Conservation (phyloP, 2,797 vertebrate species). For the Chrysocyon brachyurus region DNA sequence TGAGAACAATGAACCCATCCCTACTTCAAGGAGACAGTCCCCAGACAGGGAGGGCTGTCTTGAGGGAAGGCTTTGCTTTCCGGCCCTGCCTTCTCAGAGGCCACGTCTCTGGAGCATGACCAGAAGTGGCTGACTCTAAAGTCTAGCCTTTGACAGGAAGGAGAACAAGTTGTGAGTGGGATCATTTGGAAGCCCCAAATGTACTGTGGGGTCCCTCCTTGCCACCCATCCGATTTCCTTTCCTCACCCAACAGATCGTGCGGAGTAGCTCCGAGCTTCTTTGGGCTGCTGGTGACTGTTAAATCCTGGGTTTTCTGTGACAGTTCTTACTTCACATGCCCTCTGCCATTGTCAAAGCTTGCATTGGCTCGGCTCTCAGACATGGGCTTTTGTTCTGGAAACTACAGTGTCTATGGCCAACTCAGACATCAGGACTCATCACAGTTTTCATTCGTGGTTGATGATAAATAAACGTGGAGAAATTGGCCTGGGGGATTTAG, state of each 20-base stretch:
- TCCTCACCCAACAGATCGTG: neutral
- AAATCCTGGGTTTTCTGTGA: neutral
- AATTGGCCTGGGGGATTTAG: slow-evolving; percentile 6
- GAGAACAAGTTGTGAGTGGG: neutral
- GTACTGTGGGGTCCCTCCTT: neutral
- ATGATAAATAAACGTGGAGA: slow-evolving; percentile 40
- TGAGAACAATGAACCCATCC: neutral
- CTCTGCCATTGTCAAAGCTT: neutral
- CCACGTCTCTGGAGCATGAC: neutral
- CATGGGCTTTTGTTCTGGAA: neutral
- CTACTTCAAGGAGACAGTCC: neutral
- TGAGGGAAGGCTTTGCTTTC: neutral
- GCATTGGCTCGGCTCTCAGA: neutral
- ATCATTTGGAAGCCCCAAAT: neutral
- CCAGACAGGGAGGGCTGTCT: neutral
- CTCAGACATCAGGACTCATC: neutral
- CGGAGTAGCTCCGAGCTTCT: neutral
- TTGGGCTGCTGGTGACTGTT: neutral
- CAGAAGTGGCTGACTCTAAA: neutral
- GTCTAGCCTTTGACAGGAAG: neutral
- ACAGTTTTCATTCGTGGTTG: neutral
- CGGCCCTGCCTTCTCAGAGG: neutral
- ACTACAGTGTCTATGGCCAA: neutral
- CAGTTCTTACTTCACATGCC: neutral
- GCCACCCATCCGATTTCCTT: neutral